These are phyloP conservation scores for Plecturocebus donacophilus DNA, from an alignment of 2,113 vertebrate species.

Conservation along the genomic window DNA sequence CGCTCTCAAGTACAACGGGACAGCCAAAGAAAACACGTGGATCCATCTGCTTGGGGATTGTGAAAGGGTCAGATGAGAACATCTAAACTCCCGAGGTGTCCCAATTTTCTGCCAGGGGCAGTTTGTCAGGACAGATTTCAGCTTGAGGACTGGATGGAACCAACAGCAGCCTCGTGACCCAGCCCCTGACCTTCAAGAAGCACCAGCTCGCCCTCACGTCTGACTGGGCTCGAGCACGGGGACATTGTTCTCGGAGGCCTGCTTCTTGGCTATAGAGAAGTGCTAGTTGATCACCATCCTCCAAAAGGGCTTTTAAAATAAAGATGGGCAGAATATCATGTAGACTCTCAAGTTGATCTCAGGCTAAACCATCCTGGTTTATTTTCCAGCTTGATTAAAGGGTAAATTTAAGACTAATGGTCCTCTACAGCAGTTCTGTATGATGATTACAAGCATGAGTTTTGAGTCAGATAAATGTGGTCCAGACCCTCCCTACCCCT, in stretches of 20 bases:
- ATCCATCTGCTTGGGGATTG: conserved; percentile 47
- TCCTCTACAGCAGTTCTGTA: neutral
- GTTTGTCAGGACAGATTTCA: neutral
- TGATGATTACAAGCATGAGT: too few relatives aligned
- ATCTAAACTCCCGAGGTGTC: neutral
- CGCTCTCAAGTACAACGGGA: neutral
- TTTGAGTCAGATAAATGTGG: neutral
- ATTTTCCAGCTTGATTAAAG: neutral
- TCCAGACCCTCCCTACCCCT: neutral
- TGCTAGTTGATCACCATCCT: neutral
- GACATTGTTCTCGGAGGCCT: neutral
- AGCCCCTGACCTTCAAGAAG: neutral
- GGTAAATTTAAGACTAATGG: neutral
- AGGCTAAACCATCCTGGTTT: neutral
- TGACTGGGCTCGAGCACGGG: neutral
- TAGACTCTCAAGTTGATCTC: neutral
- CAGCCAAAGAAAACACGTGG: conserved; percentile 60
- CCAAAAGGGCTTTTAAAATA: neutral
- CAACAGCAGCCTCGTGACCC: too few relatives aligned
- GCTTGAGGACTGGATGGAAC: neutral
- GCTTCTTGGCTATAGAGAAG: neutral
- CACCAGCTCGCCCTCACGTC: fast-evolving
- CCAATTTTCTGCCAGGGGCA: neutral
- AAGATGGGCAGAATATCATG: neutral
- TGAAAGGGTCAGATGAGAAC: conserved; percentile 59